Conservation (phyloP, 2,113 vertebrate species). For the Nematolebias whitei region DNA sequence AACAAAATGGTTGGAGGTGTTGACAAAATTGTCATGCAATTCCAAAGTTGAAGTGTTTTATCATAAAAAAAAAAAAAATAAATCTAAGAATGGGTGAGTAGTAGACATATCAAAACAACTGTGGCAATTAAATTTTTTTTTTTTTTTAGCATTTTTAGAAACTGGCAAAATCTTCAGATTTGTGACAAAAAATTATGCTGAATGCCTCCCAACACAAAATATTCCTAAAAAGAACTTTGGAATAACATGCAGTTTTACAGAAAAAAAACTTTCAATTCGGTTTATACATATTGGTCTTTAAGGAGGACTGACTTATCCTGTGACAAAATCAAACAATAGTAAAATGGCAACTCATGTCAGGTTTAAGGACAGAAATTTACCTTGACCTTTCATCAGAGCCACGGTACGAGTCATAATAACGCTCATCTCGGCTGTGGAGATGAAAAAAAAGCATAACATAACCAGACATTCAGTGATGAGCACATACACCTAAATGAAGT, state of each 20-base stretch:
- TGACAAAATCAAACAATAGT: neutral
- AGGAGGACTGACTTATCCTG: neutral
- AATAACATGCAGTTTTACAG: conserved; percentile 8
- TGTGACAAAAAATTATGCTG: conserved; percentile 9
- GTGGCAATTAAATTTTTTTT: too few relatives aligned
- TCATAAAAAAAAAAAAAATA: conserved; percentile 1
- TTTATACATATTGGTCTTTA: too few relatives aligned
- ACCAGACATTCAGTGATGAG: conserved; percentile 56
- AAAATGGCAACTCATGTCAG: conserved; percentile 48
- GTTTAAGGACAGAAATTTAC: conserved; percentile 73
- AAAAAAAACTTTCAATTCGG: too few relatives aligned
- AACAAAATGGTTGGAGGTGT: neutral
- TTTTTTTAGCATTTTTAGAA: neutral
- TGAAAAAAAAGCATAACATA: conserved; percentile 58
- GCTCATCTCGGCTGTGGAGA: conserved; percentile 81
- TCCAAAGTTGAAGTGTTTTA: neutral
- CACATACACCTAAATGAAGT: conserved; percentile 59
- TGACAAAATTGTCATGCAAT: neutral
- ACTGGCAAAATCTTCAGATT: conserved; percentile 15
- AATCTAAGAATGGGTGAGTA: neutral
- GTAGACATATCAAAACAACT: too few relatives aligned
- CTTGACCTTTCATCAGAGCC: conserved; percentile 82
- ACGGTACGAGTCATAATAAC: conserved; percentile 83
- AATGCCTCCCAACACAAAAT: conserved; percentile 1
- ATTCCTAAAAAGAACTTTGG: conserved; percentile 17